These are phyloP conservation scores for Dipus sagitta DNA, from an alignment of 2,797 vertebrate species.

Conservation along the genomic window DNA sequence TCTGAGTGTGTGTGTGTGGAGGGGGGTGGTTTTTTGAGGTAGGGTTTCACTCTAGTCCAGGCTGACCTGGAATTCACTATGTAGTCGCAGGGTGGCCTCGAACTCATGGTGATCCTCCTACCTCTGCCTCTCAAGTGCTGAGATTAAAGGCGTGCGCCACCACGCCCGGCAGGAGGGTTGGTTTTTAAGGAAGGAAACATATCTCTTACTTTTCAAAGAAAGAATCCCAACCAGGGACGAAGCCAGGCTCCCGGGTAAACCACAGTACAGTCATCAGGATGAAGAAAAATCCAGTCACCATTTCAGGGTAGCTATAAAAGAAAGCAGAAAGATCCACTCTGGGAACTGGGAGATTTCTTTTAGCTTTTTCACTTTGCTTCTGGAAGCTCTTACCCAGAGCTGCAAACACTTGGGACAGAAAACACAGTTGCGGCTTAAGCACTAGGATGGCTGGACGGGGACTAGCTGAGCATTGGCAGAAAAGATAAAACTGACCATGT, in stretches of 20 bases:
- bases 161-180: neutral
- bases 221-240: conserved; percentile 98
- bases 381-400: neutral
- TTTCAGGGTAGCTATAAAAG: conserved; percentile 95
- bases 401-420: neutral
- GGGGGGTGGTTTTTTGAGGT: neutral
- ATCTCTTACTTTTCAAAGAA: conserved; percentile 95
- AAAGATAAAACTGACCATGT: fast-evolving
- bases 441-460: neutral
- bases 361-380: neutral
- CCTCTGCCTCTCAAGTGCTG: no score
- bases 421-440: neutral
- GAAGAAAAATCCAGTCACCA: conserved; percentile 98
- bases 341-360: neutral
- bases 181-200: neutral
- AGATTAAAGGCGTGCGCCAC: no score
- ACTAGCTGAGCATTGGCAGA: neutral
- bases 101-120: no score
- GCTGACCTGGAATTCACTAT: no score
- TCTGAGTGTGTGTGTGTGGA: neutral
- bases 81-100: no score
- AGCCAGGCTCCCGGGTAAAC: conserved; percentile 98
- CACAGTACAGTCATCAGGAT: conserved; percentile 98
- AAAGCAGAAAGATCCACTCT: neutral
- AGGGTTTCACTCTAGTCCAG: no score